Evolutionary conservation across 2,113 vertebrate genomes (phyloP).

Genomic region (Ameiurus melas): DNA sequence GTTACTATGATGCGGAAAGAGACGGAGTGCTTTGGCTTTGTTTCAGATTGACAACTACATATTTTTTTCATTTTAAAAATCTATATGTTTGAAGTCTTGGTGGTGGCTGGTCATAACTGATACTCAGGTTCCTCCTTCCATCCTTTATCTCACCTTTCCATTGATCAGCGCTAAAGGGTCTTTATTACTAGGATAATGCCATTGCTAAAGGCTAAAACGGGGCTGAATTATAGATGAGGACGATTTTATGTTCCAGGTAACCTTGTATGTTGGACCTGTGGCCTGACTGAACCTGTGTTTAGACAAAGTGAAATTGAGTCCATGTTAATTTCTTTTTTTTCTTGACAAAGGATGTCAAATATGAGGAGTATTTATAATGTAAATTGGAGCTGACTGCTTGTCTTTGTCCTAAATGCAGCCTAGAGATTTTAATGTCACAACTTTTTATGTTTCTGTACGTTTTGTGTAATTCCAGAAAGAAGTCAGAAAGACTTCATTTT

Average conservation of each 20-base stretch:
- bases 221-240: constrained; percentile 51
- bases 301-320: neutral
- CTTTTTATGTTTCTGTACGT: neutral
- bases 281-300: neutral
- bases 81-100: neutral
- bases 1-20: neutral
- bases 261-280: constrained; percentile 21
- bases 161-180: constrained; percentile 21
- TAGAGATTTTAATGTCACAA: neutral
- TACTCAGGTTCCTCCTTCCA: neutral
- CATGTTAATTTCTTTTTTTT: neutral
- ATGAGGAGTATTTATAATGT: neutral
- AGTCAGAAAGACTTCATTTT: neutral
- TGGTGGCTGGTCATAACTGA: neutral
- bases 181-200: constrained; percentile 23
- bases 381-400: neutral
- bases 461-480: neutral
- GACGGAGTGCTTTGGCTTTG: neutral
- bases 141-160: constrained; percentile 28
- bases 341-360: neutral
- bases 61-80: neutral
- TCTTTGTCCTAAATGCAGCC: neutral
- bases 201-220: constrained; percentile 4
- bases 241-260: constrained; percentile 37
- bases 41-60: constrained; percentile 3